These are phyloP conservation scores for Merodon equestris DNA, from an alignment of 2,888 invertebrate genomes.

Conservation along the genomic window DNA sequence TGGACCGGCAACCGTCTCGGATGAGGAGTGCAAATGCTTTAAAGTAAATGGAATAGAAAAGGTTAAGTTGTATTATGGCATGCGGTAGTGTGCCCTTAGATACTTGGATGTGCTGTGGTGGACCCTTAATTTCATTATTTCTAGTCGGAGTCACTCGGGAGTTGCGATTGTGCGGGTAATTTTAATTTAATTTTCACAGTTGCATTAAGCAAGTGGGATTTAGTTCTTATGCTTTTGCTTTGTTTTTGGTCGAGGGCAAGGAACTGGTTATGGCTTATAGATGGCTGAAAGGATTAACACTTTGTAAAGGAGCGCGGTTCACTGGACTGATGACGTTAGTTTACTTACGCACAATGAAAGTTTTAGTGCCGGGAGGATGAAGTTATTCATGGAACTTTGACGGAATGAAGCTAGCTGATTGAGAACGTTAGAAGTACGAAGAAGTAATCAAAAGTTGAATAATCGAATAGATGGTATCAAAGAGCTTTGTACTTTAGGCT, in stretches of 20 bases:
- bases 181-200: constrained; percentile 71
- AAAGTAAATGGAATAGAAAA: constrained; percentile 65
- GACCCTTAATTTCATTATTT: constrained; percentile 47
- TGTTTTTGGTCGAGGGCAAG: background rate
- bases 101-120: constrained; percentile 3
- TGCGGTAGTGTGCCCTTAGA: constrained; percentile 6
- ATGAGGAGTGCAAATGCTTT: constrained; percentile 59
- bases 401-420: no score
- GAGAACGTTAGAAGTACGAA: no score
- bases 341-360: no score
- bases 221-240: background rate
- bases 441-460: no score
- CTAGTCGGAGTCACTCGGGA: constrained; percentile 70
- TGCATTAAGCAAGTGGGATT: background rate
- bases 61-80: constrained; percentile 35
- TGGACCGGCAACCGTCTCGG: constrained; percentile 53
- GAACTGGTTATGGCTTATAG: no score
- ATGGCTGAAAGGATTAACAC: no score
- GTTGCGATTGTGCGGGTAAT: constrained; percentile 69
- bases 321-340: no score
- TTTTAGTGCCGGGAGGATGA: no score
- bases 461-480: no score
- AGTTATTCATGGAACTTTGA: no score
- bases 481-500: no score
- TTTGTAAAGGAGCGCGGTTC: no score